Percentiles rank a stretch among this genome's conserved stretches.
Conservation (phyloP, 92 coral and sea anemone genomes). For the Phymanthus crucifer region DNA sequence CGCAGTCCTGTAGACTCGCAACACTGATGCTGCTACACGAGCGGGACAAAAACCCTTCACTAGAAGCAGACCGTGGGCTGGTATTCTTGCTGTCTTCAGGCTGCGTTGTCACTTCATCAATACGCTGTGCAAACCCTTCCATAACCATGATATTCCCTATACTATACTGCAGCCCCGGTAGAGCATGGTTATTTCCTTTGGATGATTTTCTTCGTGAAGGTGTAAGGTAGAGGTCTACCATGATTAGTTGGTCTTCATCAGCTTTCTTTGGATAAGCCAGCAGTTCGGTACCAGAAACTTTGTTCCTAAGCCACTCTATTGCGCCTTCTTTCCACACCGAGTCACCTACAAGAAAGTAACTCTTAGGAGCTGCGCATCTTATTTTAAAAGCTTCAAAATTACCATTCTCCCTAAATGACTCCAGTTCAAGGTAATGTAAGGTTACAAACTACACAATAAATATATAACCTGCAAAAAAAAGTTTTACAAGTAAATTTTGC, state of each 20-base stretch:
- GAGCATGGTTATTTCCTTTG: conserved; percentile 8
- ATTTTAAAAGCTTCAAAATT: too few species aligned
- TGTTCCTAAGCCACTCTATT: conserved; percentile 64
- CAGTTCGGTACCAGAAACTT: conserved; percentile 74
- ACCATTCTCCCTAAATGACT: too few species aligned
- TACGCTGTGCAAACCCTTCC: conserved; percentile 63
- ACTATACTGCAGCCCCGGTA: conserved; percentile 67
- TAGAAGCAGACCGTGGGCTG: conserved; percentile 57
- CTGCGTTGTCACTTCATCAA: conserved; percentile 20
- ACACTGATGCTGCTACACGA: conserved; percentile 60
- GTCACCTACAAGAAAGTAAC: conserved; percentile 34
- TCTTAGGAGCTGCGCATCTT: too few species aligned
- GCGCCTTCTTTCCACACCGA: conserved; percentile 71
- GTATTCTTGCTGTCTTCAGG: conserved; percentile 21
- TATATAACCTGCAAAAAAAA: too few species aligned
- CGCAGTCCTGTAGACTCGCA: conserved; percentile 45
- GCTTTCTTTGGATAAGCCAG: conserved; percentile 69
- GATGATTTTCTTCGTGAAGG: conserved; percentile 8
- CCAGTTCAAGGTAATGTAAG: too few species aligned
- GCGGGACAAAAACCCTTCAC: conserved; percentile 48
- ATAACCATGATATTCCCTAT: conserved; percentile 68
- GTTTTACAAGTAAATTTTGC: too few species aligned
- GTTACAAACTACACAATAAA: too few species aligned
- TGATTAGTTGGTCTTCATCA: conserved; percentile 47
- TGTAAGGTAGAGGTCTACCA: conserved; percentile 57